phyloP scores from a whole-genome alignment of 2,888 invertebrate species.

The Platycnemis pennipes region DNA sequence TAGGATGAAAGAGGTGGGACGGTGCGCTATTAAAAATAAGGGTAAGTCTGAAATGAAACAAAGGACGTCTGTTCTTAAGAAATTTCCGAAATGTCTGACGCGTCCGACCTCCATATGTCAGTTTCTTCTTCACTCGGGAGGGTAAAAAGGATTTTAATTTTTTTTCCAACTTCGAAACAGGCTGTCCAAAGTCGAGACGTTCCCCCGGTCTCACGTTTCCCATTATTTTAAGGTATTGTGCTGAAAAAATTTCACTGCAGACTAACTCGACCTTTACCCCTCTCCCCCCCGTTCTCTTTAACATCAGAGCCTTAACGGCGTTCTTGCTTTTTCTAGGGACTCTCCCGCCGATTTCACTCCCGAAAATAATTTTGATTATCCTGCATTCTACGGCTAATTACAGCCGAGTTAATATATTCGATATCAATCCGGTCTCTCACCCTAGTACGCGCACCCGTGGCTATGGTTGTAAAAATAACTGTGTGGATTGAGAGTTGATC shows the following conservation, averaged over 20 bases:
- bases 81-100: conserved; percentile 30
- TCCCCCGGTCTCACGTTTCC: neutral
- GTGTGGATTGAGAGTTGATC: no score
- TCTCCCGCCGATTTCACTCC: neutral
- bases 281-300: neutral
- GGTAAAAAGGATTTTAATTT: neutral
- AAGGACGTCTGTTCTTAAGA: conserved; percentile 13
- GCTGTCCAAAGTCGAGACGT: neutral
- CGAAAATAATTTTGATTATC: neutral
- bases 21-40: conserved; percentile 6
- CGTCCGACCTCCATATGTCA: conserved; percentile 13
- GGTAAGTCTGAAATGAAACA: conserved; percentile 17
- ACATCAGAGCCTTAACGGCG: neutral
- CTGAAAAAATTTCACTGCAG: neutral
- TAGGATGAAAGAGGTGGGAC: neutral
- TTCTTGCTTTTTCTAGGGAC: neutral
- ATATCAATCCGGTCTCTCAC: no score
- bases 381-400: neutral
- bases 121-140: neutral
- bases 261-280: neutral
- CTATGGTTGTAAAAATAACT: no score
- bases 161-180: neutral
- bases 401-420: neutral
- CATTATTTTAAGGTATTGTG: neutral
- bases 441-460: no score